A percentile compares a stretch with the other conserved stretches of the same genome.
Evolutionary conservation across 2,797 vertebrate genomes (phyloP).

Genomic region (Bufotes viridis): DNA sequence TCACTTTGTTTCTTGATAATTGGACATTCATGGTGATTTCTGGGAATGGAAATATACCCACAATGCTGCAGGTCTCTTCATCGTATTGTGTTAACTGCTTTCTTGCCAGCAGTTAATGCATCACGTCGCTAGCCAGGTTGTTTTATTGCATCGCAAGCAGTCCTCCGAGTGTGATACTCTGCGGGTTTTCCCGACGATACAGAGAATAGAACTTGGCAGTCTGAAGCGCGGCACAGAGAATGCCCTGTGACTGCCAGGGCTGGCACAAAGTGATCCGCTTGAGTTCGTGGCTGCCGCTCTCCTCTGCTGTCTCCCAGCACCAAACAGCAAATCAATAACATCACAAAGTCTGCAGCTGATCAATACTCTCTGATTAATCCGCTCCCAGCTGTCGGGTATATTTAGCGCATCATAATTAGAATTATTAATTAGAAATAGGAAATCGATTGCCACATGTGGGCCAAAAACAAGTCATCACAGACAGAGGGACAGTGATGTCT

Average conservation of each 20-base stretch:
- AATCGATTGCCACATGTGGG: slow-evolving; percentile 93
- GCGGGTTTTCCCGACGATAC: slow-evolving; percentile 42
- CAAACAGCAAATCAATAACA: slow-evolving; percentile 82
- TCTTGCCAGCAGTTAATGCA: slow-evolving; percentile 31
- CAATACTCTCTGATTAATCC: slow-evolving; percentile 83
- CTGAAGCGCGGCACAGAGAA: slow-evolving; percentile 13
- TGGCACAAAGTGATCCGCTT: slow-evolving; percentile 45
- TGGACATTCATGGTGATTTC: slow-evolving; percentile 40
- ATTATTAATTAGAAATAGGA: slow-evolving; percentile 99
- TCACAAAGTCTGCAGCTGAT: slow-evolving; percentile 78
- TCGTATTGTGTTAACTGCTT: slow-evolving; percentile 44
- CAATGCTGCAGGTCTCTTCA: slow-evolving; percentile 27
- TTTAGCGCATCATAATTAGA: slow-evolving; percentile 97
- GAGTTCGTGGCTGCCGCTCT: slow-evolving; percentile 64
- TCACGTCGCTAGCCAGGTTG: neutral
- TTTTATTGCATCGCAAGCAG: slow-evolving; percentile 43
- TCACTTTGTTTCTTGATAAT: slow-evolving; percentile 47
- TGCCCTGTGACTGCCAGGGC: slow-evolving; percentile 43
- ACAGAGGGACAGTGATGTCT: slow-evolving; percentile 36
- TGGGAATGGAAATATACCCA: slow-evolving; percentile 13
- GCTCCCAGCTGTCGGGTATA: slow-evolving; percentile 82
- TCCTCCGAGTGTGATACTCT: slow-evolving; percentile 44
- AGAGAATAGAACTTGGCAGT: slow-evolving; percentile 50
- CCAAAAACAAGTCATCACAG: slow-evolving; percentile 70
- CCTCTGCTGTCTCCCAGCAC: slow-evolving; percentile 68